Evolutionary conservation across 2,113 vertebrate species (phyloP), one percentile per base, ranked within the genome.

Genomic region (Scomber scombrus): DNA sequence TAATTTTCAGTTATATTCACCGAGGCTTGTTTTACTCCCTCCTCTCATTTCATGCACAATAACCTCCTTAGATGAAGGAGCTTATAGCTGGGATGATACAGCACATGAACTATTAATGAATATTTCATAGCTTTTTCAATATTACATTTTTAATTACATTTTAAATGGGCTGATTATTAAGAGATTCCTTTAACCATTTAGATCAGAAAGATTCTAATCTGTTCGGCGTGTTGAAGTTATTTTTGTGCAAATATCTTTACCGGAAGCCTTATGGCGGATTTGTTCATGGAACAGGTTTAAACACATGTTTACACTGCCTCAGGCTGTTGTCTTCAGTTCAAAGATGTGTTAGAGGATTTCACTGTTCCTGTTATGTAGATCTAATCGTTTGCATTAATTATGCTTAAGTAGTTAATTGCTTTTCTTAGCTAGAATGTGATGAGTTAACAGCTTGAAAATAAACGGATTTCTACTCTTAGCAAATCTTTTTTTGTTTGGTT

Each of bases 41-140:
- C 72, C 84, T 84, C 87, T 87, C 84, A 89, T 89, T 88, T 91
- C 88, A 91, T 76, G 85, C 84, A 81, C 85, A 88, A 88, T 89
- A 90, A 90, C 72, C 72, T 67, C 40, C 70, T 65, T 0, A 82
- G 82, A 89, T 69, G 75, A 66, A 79, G 79, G 62, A 26, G 85
- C 66, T 84, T 52, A 50, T 11, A 73, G 85, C 54, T 9, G 29
- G 14, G 56, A 52, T 31, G 60, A 74, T 74, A 72, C 71, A 49
- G 81, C 66, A 58, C 79, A 67, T 73, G 14, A 75, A 78, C 72
- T 65, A 77, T 62, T n/a, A 29, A 79, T 78, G 74, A 86, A 85
- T 84, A 86, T 90, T 88, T 88, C 11, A 81, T 18, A 34, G 23
- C 60, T n/a, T 51, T 51, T 57, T 71, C 65, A 13, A 60, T 62